A percentile compares a stretch with the other conserved stretches of the same genome.
These are phyloP conservation scores for Serinus canaria DNA, from an alignment of 2,113 vertebrate species.

Conservation along the genomic window DNA sequence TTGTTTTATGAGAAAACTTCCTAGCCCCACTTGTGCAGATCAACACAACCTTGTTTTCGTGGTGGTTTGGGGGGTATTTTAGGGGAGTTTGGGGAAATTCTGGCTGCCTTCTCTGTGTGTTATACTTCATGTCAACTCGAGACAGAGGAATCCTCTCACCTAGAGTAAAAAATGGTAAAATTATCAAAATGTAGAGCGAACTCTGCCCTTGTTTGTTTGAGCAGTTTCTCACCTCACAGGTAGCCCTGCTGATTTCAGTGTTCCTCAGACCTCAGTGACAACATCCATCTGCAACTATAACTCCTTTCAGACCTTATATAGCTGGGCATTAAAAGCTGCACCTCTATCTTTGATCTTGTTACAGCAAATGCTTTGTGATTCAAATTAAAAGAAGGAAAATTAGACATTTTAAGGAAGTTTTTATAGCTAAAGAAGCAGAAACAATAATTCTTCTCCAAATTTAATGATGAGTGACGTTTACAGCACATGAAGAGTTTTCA, in stretches of 20 bases:
- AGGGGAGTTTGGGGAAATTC: neutral
- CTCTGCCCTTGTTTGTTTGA: neutral
- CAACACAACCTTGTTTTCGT: neutral
- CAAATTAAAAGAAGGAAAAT: neutral
- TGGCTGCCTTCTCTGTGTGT: neutral
- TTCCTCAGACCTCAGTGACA: neutral
- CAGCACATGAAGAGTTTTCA: neutral
- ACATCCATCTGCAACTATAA: neutral
- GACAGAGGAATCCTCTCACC: neutral
- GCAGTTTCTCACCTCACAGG: neutral
- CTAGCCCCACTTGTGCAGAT: neutral
- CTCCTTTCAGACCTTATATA: neutral
- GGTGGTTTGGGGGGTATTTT: fast-evolving
- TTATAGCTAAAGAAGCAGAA: neutral
- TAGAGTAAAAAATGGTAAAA: neutral
- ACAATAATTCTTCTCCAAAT: neutral
- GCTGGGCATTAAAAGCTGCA: neutral
- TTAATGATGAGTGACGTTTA: neutral
- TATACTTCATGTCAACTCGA: neutral
- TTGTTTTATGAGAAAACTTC: neutral
- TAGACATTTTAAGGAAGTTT: neutral
- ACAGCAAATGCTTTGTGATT: neutral
- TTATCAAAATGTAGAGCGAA: neutral
- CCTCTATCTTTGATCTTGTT: neutral
- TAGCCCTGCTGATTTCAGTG: neutral